Evolutionary conservation across 2,113 vertebrate species (phyloP).

Genomic region (Gnathonemus longibarbis): DNA sequence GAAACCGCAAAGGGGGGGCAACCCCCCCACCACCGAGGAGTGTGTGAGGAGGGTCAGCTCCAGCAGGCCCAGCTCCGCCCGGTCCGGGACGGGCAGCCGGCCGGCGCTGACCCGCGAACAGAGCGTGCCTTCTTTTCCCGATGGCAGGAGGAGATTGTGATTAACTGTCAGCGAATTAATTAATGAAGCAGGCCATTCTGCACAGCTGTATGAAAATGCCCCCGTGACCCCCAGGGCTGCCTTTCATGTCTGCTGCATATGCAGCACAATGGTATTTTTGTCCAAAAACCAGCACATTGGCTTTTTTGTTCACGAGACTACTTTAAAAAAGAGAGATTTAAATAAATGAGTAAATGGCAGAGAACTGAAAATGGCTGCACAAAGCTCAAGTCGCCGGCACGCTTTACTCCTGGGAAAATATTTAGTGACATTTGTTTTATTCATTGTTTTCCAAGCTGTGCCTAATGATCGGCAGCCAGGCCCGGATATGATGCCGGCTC

Average conservation of each 20-base stretch:
- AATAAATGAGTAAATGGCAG: constrained; percentile 12
- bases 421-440: neutral
- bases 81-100: neutral
- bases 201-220: constrained; percentile 31
- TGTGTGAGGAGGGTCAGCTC: neutral
- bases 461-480: neutral
- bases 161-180: constrained; percentile 35
- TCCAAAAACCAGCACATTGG: constrained; percentile 28
- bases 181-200: constrained; percentile 34
- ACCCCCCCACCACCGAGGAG: constrained; percentile 8
- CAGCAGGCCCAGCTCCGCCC: neutral
- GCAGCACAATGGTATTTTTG: constrained; percentile 25
- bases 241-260: constrained; percentile 4
- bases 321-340: neutral
- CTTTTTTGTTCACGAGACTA: constrained; percentile 22
- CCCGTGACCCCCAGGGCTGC: constrained; percentile 14
- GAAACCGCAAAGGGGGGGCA: neutral
- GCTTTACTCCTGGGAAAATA: neutral
- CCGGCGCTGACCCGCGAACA: neutral
- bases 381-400: neutral
- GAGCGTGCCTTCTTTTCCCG: constrained; percentile 11
- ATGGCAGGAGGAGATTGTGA: constrained; percentile 20
- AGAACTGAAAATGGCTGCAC: neutral
- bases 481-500: neutral
- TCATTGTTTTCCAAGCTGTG: neutral